Evolutionary conservation across 2,113 vertebrate genomes (phyloP), one percentile per base, ranked within the genome.

Genomic region (Pseudorectes ferrugineus): DNA sequence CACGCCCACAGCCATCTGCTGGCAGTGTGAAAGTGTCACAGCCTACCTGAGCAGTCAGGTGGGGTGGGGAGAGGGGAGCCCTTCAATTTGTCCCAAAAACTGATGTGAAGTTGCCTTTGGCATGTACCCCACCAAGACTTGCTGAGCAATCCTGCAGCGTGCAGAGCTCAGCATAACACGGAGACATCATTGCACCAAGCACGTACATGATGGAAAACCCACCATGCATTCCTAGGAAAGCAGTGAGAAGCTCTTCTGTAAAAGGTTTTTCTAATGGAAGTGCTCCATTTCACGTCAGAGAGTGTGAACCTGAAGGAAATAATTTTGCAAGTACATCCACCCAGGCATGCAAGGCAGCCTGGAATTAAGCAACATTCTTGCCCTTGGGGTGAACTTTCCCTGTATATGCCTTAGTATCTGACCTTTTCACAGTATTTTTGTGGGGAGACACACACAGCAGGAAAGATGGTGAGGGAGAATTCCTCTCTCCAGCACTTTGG

Each of bases 101-200:
- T 71, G 29, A 3, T 35, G 11, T 46, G 38, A 65, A 42, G 26
- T 48, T 90, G 31, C 11, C 38, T 36, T 45, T 52, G 36, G 46
- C 28, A 2, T 3, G 14, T 12, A 28, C 10, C 26, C 55, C 66
- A 40, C 8, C 1, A 3, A 75, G 38, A 20, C 52, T 29, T 40
- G 13, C 40, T 1, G 3, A 65, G 45, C 2, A 16, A 63, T 59
- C 54, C 52, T 1, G 2, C 24, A 35, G 51, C 28, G 42, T 0
- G 3, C 58, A 42, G 48, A 24, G 19, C 58, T 55, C 58, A 72
- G 62, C 58, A 26, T 8, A 49, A 48, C 40, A 48, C 12, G 48
- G 40, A 25, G n/a, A 51, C 10, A 23, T 12, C 1, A 3, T 10
- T 2, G 0, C 38, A n/a, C 33, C 2, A 2, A 79, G 78, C n/a